A percentile compares a stretch with the other conserved stretches of the same genome.
phyloP scores from a whole-genome alignment of 2,113 vertebrate genomes.

The Peucedramus taeniatus region DNA sequence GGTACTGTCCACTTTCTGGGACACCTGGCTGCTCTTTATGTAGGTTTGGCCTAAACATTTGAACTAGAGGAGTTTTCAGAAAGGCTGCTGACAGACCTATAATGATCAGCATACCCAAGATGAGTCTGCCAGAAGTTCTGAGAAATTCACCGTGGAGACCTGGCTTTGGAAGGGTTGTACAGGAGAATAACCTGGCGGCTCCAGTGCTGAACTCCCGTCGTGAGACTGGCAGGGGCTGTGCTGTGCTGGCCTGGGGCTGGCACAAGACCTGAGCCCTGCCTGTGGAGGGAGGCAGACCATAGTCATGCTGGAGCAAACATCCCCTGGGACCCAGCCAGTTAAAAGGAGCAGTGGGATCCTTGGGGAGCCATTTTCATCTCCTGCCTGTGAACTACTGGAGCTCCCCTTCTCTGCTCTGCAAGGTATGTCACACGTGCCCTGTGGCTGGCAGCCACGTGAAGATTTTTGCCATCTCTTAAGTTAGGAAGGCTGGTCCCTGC shows the following conservation, averaged over 20 bases:
- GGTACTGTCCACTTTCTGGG: not conserved
- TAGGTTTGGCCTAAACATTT: not conserved
- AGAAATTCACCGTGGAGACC: not conserved
- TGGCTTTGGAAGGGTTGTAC: not conserved
- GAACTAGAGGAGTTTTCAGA: not conserved
- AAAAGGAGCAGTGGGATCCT: constrained; percentile 23
- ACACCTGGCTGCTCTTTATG: not conserved
- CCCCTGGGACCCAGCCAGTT: not conserved
- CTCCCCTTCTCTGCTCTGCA: constrained; percentile 41
- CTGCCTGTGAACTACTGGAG: constrained; percentile 34
- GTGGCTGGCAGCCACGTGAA: not conserved
- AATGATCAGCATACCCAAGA: not conserved
- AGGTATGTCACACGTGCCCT: constrained; percentile 40
- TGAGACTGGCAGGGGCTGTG: not conserved
- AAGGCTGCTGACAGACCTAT: not conserved
- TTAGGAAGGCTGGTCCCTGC: constrained; percentile 4
- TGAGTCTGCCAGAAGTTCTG: not conserved
- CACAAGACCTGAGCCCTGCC: not conserved
- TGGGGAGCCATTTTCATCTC: constrained; percentile 2
- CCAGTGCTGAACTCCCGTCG: rapidly evolving
- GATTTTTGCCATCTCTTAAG: not conserved
- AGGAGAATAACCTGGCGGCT: not conserved
- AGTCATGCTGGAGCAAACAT: not conserved
- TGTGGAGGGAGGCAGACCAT: not conserved
- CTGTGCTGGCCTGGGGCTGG: not conserved